Evolutionary conservation across 2,797 vertebrate genomes (phyloP).

Genomic region (Anabacerthia variegaticeps): DNA sequence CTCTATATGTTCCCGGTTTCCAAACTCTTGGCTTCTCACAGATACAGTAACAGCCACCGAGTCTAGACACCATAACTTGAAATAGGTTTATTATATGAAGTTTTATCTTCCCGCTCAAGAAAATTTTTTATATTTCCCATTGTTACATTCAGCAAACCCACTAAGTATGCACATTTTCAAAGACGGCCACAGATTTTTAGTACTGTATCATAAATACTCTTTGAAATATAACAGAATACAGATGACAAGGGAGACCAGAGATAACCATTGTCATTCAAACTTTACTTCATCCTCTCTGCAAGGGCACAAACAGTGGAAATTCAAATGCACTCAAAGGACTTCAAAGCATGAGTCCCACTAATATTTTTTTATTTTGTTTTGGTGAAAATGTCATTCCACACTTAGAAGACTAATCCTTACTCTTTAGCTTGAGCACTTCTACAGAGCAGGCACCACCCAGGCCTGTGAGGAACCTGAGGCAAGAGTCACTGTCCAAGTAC

Average conservation of each 20-base stretch:
- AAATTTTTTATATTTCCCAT: not conserved
- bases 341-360: not conserved
- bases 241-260: not conserved
- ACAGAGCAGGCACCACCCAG: not conserved
- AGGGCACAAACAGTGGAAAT: not conserved
- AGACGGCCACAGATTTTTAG: not conserved
- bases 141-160: not conserved
- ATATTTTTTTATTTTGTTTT: not conserved
- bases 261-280: not conserved
- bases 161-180: not conserved
- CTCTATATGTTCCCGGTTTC: not conserved
- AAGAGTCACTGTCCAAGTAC: not conserved
- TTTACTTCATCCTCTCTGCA: not conserved
- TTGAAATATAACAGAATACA: not conserved
- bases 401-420: not conserved
- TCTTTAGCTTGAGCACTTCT: not conserved
- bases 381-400: not conserved
- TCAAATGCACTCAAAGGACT: not conserved
- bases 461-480: not conserved
- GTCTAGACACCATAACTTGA: not conserved
- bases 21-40: not conserved
- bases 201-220: not conserved
- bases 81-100: not conserved
- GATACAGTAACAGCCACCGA: not conserved
- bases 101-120: not conserved